Percentiles rank a stretch among this genome's conserved stretches.
These are phyloP conservation scores for Asbolus verrucosus DNA, from an alignment of 1,140 invertebrate species.

Conservation along the genomic window DNA sequence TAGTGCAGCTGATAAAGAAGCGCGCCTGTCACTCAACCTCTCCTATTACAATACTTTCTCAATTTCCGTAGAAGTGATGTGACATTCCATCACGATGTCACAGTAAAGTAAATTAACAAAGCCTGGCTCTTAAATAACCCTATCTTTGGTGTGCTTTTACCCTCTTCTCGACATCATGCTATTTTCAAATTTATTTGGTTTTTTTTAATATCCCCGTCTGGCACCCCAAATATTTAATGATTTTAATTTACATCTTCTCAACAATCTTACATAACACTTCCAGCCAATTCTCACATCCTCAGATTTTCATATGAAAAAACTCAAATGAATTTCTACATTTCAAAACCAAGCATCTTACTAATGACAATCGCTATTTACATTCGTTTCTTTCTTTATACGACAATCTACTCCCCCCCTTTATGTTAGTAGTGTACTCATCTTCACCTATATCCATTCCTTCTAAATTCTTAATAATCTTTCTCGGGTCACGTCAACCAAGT, in stretches of 20 bases:
- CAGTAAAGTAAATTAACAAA: constrained; percentile 65
- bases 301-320: constrained; percentile 26
- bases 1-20: constrained; percentile 63
- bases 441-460: not conserved
- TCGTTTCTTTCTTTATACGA: too few species aligned
- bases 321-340: too few species aligned
- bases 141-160: constrained; percentile 52
- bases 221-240: constrained; percentile 27
- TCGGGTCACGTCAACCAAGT: constrained; percentile 3
- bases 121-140: constrained; percentile 60
- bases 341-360: too few species aligned
- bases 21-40: constrained; percentile 63
- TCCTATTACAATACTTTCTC: constrained; percentile 65
- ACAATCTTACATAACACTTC: constrained; percentile 9
- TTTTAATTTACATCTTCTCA: constrained; percentile 35
- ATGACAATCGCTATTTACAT: not conserved
- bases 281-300: not conserved
- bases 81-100: constrained; percentile 65
- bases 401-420: not conserved
- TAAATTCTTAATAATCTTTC: constrained; percentile 29
- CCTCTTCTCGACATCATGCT: constrained; percentile 31
- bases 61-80: constrained; percentile 65
- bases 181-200: constrained; percentile 43
- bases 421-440: not conserved
- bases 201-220: constrained; percentile 30